Evolutionary conservation across 2,797 vertebrate species (phyloP), one percentile per base, ranked within the genome.

Genomic region (Sebastolobus alascanus): DNA sequence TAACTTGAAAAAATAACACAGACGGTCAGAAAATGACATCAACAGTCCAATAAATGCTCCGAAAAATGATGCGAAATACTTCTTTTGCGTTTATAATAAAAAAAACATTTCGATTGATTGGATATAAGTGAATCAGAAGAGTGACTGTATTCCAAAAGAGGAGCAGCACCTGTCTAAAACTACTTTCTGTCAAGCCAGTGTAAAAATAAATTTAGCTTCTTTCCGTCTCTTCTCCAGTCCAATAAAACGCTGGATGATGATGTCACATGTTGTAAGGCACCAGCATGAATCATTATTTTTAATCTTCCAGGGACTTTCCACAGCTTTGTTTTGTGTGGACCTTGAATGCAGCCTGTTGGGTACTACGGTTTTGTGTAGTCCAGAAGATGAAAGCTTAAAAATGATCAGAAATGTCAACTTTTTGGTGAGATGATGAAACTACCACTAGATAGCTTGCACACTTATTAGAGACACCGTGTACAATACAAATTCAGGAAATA

Each of bases 151-250:
- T 69, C 14, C 50, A 60, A 33, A 63, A 54, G 33, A 70, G 33
- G 40, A 67, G 38, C 40, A 35, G n/a, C 20, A 59, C 50, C 50
- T 58, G 29, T 55, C 6, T 59, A 10, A 74, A 63, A 58, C 31
- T 33, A 18, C 64, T 68, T 59, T 52, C 29, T 80, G 78, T 60
- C 13, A 55, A 46, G 52, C 74, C 59, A 58, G 20, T 27, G n/a
- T 67, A n/a, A 69, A 55, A 54, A 5, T 46, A 65, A 69, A 11
- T 50, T 22, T 58, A 7, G 20, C 27, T 55, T 27, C 63, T 59
- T 4, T 25, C 31, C 5, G 27, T 69, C n/a, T 60, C 16, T 33
- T 14, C 18, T 64, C 18, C 20, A 58, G 31, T 29, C 14, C 9
- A 13, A 3, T 73, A 11, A 59, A 66, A 56, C 6, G 14, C 25